Base-by-base conservation (phyloP, 2,113 vertebrate species). In the Archilochus colubris region DNA sequence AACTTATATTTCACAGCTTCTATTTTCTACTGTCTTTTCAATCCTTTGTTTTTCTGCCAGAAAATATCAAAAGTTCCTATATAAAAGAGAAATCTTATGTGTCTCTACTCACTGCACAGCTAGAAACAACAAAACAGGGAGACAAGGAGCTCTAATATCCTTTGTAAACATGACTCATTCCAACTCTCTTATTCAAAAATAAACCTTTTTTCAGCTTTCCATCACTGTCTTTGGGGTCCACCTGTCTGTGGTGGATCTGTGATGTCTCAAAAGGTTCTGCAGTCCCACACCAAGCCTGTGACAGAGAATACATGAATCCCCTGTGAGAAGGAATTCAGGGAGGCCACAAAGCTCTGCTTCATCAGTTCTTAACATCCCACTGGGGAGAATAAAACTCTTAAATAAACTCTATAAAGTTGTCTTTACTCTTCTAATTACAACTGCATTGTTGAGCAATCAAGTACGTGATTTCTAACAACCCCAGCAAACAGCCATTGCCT, bases 401-500 rank as follows among this genome's bases (percentile, higher is more conserved):
- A 58, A 28, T 82, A 89, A 40, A 91, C 87, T 95, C 61, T 89
- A 91, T 91, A 91, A 86, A 95, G 50, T 89, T 96, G 74, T 88
- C 92, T 93, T 95, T 96, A 86, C 85, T 91, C 79, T 91, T 87
- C 62, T 91, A 91, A 95, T 96, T 96, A 87, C 44, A 76, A 40
- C 50, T 94, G 40, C 67, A 91, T 77, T 94, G 93, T 96, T 96
- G 90, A 89, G 85, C 90, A 96, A 96, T 94, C 85, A 76, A 91
- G 82, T 79, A 79, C 5, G 16, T 82, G 95, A 91, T 89, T 91
- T 72, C 54, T 77, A 80, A 46, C 55, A 89, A 64, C 22, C 4
- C 8, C 44, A 85, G 58, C 51, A 54, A 89, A 61, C 46, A 87
- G 40, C 25, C 62, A 57, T 53, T 89, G 67, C 78, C 59, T 43